Base-by-base conservation (phyloP, 1,140 invertebrate genomes). In the Calliphora vicina region DNA sequence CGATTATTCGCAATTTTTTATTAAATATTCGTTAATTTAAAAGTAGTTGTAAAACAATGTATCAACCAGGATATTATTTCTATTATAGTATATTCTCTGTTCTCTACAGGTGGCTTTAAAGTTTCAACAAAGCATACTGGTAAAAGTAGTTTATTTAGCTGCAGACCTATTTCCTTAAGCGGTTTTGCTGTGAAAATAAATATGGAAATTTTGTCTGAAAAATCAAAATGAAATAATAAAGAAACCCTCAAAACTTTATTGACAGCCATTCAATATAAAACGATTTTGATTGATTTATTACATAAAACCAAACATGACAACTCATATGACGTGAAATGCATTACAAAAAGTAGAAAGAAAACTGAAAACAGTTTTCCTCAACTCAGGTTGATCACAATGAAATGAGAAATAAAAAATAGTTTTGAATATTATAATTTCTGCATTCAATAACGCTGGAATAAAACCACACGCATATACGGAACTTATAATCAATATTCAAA, bases 381-480 rank as follows among this genome's bases (percentile, higher is more conserved):
- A n/a, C n/a, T 57, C 50, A 57, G 50, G 50, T 35, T 35, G 35
- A 35, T 8, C 10, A 35, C 35, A 35, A 35, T 35, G 5, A 35
- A 35, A 35, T 35, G 35, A 35, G 0, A 35, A 35, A 35, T 35
- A 35, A 35, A 35, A 35, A 35, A 35, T 8, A 35, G 4, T 35
- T 35, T 35, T 35, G 35, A 35, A 35, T 35, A 35, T 35, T 35
- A 35, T 35, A 35, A 35, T 35, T 35, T 35, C 35, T 35, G 35
- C 35, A 35, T 35, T 35, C 35, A 35, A 35, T 35, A 35, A 35
- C 35, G 35, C 6, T 35, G 35, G 10, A 57, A n/a, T 42, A 76
- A 76, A 76, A 76, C 73, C 73, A 42, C 73, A 76, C 73, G 73
- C 73, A 76, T 76, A 35, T 76, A 42, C 73, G 73, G 73, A 76